Base-by-base conservation (phyloP, 2,113 vertebrate species). In the Salvator merianae region DNA sequence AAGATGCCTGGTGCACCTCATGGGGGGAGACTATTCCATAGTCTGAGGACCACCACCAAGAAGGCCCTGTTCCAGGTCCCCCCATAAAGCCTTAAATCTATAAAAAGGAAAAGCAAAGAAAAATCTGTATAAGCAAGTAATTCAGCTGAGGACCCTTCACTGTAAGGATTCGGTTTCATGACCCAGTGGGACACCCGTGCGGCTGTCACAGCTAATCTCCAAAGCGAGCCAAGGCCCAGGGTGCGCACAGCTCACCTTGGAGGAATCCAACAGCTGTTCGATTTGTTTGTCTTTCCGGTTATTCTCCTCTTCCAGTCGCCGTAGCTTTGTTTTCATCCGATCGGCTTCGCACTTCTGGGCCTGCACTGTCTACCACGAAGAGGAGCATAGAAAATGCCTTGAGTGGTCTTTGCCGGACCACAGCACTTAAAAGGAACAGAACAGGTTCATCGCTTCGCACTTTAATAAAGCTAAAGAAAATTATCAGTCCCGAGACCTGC, bases 231-330 rank as follows among this genome's bases (percentile, higher is more conserved):
- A n/a, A n/a, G 0, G 1, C 53, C 40, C 71, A 4, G n/a, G 66
- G 79, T 69, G 0, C 77, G 4, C 38, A 43, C 1, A 4, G 69
- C 92, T 87, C 53, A 98, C 98, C 87, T 96, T 97, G 63, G 93
- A 94, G 68, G 96, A 95, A 84, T 98, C 97, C 93, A 99, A 82
- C 12, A 99, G 95, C 66, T 98, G 97, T 20, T 98, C 97, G 32
- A 99, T 98, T 88, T 98, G 98, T 83, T 96, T 98, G 88, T 98
- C 97, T 94, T 98, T 97, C 72, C 97, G 96, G 20, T 28, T 95
- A 10, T 96, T 98, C 5, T 99, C 98, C 84, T 98, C 97, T 79
- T 99, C 97, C 34, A 98, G 90, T 47, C 97, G 97, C 32, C 97
- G 96, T 0, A 99, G 95, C 88, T 97, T 98, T 0, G 97, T 97